Conservation (phyloP, 2,113 vertebrate genomes). For the Clarias gariepinus region DNA sequence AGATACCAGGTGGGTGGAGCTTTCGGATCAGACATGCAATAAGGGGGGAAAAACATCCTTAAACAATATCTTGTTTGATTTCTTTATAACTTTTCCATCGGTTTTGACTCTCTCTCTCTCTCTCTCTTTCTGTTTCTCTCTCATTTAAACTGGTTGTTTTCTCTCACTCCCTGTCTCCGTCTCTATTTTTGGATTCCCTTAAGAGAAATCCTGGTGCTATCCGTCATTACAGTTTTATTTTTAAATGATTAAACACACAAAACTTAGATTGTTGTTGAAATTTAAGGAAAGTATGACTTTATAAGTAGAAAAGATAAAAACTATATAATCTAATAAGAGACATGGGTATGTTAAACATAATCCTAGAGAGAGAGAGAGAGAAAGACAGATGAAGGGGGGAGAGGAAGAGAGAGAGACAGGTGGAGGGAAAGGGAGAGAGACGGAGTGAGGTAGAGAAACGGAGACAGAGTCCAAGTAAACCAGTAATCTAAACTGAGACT, state of each 20-base stretch:
- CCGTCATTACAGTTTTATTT: background rate
- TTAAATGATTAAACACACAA: background rate
- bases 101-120: background rate
- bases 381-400: no score
- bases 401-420: background rate
- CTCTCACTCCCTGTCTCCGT: background rate
- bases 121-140: background rate
- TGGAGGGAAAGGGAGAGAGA: no score
- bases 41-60: background rate
- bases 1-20: constrained; percentile 87
- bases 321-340: background rate
- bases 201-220: no score
- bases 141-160: background rate
- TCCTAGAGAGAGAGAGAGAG: background rate
- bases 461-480: background rate
- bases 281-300: background rate
- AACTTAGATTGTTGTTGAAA: background rate
- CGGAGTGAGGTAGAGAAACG: no score
- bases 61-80: background rate
- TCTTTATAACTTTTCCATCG: background rate
- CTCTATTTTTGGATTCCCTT: background rate
- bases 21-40: background rate
- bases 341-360: background rate
- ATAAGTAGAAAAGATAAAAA: no score
- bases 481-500: background rate